A percentile compares a stretch with the other conserved stretches of the same genome.
These are phyloP conservation scores for Nycticebus coucang DNA, from an alignment of 2,113 vertebrate genomes.

Conservation along the genomic window DNA sequence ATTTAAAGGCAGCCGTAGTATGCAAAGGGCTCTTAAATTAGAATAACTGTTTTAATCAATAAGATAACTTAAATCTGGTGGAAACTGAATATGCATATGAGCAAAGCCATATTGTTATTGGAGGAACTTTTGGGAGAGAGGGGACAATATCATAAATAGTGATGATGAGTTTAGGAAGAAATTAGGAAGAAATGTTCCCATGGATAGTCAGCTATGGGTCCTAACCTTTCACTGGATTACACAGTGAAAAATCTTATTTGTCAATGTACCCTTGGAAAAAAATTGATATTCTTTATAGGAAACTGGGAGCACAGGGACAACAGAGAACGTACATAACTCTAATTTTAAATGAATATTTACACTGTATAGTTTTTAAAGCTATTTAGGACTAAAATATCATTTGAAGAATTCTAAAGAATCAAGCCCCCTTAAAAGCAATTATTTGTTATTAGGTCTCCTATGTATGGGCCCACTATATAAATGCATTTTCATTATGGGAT, in stretches of 20 bases:
- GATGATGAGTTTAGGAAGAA: constrained; percentile 17
- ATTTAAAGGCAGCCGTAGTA: neutral
- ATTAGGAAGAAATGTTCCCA: neutral
- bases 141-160: neutral
- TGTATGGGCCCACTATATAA: constrained; percentile 26
- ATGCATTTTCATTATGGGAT: constrained; percentile 33
- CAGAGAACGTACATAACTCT: neutral
- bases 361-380: constrained; percentile 45
- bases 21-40: constrained; percentile 27
- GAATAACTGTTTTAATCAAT: constrained; percentile 41
- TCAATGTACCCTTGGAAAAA: constrained; percentile 32
- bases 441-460: constrained; percentile 44
- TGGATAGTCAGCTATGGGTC: neutral
- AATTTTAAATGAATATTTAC: constrained; percentile 32
- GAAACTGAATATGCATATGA: neutral
- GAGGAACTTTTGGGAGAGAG: neutral
- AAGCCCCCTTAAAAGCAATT: neutral
- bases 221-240: neutral
- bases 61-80: constrained; percentile 22
- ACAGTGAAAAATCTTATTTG: constrained; percentile 1
- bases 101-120: neutral
- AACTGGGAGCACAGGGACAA: neutral
- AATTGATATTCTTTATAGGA: neutral
- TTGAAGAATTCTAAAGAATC: constrained; percentile 38
- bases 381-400: constrained; percentile 48